Evolutionary conservation across 2,797 vertebrate species (phyloP), one percentile per base, ranked within the genome.

Genomic region (Acomys russatus): DNA sequence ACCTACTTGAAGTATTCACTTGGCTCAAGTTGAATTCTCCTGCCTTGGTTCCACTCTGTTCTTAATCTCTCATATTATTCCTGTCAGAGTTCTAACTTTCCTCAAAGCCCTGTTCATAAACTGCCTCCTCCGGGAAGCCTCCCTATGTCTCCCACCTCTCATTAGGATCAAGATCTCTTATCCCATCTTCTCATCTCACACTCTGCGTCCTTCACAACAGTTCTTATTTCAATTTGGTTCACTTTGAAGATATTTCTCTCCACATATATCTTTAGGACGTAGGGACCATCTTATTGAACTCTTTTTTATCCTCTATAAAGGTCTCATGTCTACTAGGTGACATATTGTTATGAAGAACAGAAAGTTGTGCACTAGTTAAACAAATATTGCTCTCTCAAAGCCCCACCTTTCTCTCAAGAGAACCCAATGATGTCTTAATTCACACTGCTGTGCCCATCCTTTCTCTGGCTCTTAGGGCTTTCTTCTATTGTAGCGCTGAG

Each of bases 401-500:
- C 38, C 77, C 51, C 28, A 71, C 56, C 59, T 88, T 87, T 12
- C 25, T 59, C 89, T 94, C 89, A 35, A 77, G n/a, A 70, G 38
- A 94, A 63, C 6, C 4, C 8, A 22, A 14, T 33, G 59, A 35
- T 76, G 7, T 51, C 44, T n/a, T 79, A 35, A 61, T 92, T 78
- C 61, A 70, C 9, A 70, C 2, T 28, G 6, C 9, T 38, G 6
- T 18, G 20, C n/a, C 9, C n/a, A 71, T 71, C 93, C 35, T 96
- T 56, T 51, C 68, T 90, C 22, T 54, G n/a, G 20, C 28, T 94
- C 35, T 70, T 86, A 33, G 6, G 25, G 79, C 92, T 92, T 30
- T 86, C 70, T 91, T 92, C 86, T 78, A 89, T 33, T 33, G 80
- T 66, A 90, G 64, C 30, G 64, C 14, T 30, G 35, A 90, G 56